Evolutionary conservation across 2,888 invertebrate genomes (phyloP), one percentile per base, ranked within the genome.

Genomic region (Lathronympha strigana): DNA sequence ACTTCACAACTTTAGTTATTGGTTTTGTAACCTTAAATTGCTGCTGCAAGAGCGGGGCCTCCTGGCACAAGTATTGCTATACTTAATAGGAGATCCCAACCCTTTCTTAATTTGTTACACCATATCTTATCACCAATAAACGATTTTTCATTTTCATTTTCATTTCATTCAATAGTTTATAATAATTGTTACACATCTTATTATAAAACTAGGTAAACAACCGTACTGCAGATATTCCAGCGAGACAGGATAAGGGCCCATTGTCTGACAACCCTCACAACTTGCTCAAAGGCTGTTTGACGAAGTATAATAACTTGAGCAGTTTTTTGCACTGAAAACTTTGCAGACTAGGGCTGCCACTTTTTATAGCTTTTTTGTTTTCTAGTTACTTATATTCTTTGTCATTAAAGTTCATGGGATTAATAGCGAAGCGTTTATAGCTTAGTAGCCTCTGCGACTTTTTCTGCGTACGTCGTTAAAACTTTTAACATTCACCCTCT

Each of bases 191-290:
- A 13, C 21, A 45, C 9, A 2, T 9, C 8, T 15, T 38, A 6
- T 38, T 6, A 9, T 17, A 40, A 17, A 17, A 40, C 17, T 13
- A 45, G 19, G 21, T 5, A 45, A 19, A 45, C 21, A 45, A 11
- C 8, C 40, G 40, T 15, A n/a, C 28, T 28, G 28, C 8, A 40
- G 43, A 43, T 45, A 45, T 21, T 6, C 45, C 9, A 45, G 4
- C 45, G 13, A 15, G 38, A 6, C 21, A 45, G 21, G 21, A 45
- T 63, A 55, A 47, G 54, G 54, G 54, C 19, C 19, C 38, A 55
- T 55, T 63, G 55, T 63, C 13, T 28, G 45, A 36, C 53, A 54
- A 38, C 47, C 47, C 55, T 40, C 28, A 15, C 43, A 63, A 63
- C 55, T 63, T 55, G 28, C 25, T 49, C 55, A 55, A 62, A 55